Percentiles rank a stretch among this genome's conserved stretches.
Evolutionary conservation across 2,888 invertebrate genomes (phyloP).

Genomic region (Plagodis dolabraria): DNA sequence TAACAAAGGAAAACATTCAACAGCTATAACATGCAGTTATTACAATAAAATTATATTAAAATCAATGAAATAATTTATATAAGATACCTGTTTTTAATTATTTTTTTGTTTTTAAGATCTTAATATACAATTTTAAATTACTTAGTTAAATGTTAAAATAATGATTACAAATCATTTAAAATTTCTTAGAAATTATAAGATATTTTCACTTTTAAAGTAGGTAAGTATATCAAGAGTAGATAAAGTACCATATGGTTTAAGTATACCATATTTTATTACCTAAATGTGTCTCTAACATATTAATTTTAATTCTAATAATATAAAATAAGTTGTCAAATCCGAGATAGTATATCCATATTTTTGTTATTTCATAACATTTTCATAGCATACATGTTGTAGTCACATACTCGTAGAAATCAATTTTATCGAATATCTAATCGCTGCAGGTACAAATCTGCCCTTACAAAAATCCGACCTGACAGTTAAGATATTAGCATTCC

Average conservation of each 20-base stretch:
- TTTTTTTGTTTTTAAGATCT: conserved; percentile 19
- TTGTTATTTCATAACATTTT: conserved; percentile 18
- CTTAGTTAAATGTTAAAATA: conserved; percentile 10
- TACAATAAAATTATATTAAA: conserved; percentile 9
- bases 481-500: conserved; percentile 25
- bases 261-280: conserved; percentile 12
- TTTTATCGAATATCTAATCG: conserved; percentile 28
- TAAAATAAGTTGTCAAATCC: conserved; percentile 21
- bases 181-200: no score
- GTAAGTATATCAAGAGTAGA: no score
- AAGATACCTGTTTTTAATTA: conserved; percentile 26
- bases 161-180: conserved; percentile 4
- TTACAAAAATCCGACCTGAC: conserved; percentile 11
- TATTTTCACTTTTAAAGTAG: no score
- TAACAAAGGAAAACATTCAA: conserved; percentile 18
- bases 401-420: conserved; percentile 39
- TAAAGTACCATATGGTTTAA: no score
- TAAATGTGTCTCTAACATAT: conserved; percentile 5
- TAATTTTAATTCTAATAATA: conserved; percentile 7
- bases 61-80: conserved; percentile 27
- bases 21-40: conserved; percentile 40
- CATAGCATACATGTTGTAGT: conserved; percentile 36
- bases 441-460: conserved; percentile 24
- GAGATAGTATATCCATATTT: conserved; percentile 28
- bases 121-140: conserved; percentile 5